These are phyloP conservation scores for Chrysomela aeneicollis DNA, from an alignment of 2,888 invertebrate species.

Conservation along the genomic window DNA sequence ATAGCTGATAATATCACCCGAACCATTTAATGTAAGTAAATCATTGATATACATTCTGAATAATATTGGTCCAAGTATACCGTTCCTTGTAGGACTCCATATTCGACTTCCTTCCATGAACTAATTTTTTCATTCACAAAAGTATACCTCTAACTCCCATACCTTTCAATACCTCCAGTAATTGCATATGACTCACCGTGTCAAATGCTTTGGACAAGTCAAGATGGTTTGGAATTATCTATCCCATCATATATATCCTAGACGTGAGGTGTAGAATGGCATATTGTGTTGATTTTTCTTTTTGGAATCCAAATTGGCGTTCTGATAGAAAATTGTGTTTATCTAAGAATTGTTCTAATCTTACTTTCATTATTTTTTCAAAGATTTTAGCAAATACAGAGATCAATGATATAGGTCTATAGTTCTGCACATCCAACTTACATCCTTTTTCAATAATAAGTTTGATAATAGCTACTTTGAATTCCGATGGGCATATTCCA, in stretches of 20 bases:
- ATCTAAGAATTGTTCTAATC: not conserved
- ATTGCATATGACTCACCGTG: not conserved
- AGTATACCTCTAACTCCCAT: not conserved
- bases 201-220: not conserved
- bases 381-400: conserved; percentile 1
- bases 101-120: too few species aligned
- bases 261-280: not conserved
- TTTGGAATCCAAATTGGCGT: not conserved
- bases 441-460: not conserved
- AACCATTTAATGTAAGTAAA: not conserved
- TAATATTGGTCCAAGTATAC: not conserved
- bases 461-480: conserved; percentile 13
- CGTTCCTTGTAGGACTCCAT: too few species aligned
- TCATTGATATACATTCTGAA: not conserved
- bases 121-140: too few species aligned
- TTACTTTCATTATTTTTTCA: not conserved
- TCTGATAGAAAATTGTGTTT: too few species aligned
- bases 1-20: conserved; percentile 8
- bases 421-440: not conserved
- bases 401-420: conserved; percentile 15
- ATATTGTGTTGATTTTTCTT: not conserved
- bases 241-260: not conserved
- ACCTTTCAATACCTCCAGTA: not conserved
- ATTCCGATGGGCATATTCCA: not conserved
- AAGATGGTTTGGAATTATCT: not conserved